Evolutionary conservation across 2,113 vertebrate species (phyloP), one percentile per base, ranked within the genome.

Genomic region (Cariama cristata): DNA sequence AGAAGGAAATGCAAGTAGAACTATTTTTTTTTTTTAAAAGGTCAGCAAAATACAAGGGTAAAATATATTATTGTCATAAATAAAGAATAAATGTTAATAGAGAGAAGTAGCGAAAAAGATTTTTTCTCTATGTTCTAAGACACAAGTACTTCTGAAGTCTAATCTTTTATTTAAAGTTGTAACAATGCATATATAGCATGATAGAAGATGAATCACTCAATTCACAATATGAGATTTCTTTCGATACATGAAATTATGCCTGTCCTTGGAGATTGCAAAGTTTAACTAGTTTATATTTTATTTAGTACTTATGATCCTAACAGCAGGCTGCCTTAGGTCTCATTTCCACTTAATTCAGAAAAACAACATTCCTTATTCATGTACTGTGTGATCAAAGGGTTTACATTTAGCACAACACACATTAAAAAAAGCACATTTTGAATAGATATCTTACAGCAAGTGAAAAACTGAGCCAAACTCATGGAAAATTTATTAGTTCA

Each of bases 311-410:
- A 72, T 32, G 69, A 90, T 96, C 79, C 82, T 97, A 59, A 88
- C 73, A 91, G 92, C 68, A 33, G 84, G 80, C 82, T 84, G 97
- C 95, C 92, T 93, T 91, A 88, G 87, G 96, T 73, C 91, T 98
- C 60, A 93, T 96, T 96, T 98, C 64, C 72, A 96, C 86, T 97
- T 97, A 97, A 95, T 96, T 96, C 77, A 97, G 87, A 91, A 97
- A 98, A 97, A 87, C 60, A 97, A 55, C 75, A 97, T 98, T 97
- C 71, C 45, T 97, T 98, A 97, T 98, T 97, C 90, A 97, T 97
- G 79, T 85, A 94, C 66, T 92, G 33, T 56, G 74, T 97, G 96
- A 98, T 98, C 96, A 98, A 98, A 98, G 95, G 63, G 82, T 97
- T 97, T 82, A 83, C 84, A 93, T 92, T 91, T 95, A 97, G 67